Evolutionary conservation across 1,140 invertebrate species (phyloP).

Genomic region (Venustaconcha ellipsiformis): DNA sequence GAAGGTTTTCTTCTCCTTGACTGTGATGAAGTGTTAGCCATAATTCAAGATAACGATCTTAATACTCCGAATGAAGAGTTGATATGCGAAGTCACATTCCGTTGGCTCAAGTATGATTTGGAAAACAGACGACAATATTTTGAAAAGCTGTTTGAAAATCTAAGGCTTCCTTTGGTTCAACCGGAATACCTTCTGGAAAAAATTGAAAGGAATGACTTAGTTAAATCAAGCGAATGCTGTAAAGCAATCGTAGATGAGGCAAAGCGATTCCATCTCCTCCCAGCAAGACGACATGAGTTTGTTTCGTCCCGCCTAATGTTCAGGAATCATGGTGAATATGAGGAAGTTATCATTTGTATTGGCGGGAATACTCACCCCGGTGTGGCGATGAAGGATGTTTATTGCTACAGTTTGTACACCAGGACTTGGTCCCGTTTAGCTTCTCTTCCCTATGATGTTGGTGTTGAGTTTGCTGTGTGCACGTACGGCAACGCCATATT

Average conservation of each 20-base stretch:
- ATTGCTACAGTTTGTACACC: conserved; percentile 9
- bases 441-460: conserved; percentile 41
- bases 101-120: conserved; percentile 42
- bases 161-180: conserved; percentile 36
- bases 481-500: conserved; percentile 41
- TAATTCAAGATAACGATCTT: conserved; percentile 43
- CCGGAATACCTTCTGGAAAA: conserved; percentile 20
- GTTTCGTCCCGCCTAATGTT: conserved; percentile 2
- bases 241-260: conserved; percentile 12
- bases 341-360: conserved; percentile 22
- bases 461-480: conserved; percentile 48
- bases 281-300: conserved; percentile 17
- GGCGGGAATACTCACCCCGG: conserved; percentile 17
- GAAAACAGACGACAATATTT: conserved; percentile 31
- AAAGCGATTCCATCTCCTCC: conserved; percentile 15
- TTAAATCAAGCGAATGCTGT: conserved; percentile 3
- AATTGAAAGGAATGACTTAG: neutral
- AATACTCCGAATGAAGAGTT: conserved; percentile 38
- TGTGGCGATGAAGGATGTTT: conserved; percentile 12
- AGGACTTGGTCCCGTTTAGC: conserved; percentile 37
- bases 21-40: conserved; percentile 30
- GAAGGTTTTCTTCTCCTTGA: conserved; percentile 44
- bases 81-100: conserved; percentile 39
- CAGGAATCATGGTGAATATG: conserved; percentile 11
- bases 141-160: conserved; percentile 31